Evolutionary conservation across 1,140 invertebrate species (phyloP).

Genomic region (Zaprionus vittiger): DNA sequence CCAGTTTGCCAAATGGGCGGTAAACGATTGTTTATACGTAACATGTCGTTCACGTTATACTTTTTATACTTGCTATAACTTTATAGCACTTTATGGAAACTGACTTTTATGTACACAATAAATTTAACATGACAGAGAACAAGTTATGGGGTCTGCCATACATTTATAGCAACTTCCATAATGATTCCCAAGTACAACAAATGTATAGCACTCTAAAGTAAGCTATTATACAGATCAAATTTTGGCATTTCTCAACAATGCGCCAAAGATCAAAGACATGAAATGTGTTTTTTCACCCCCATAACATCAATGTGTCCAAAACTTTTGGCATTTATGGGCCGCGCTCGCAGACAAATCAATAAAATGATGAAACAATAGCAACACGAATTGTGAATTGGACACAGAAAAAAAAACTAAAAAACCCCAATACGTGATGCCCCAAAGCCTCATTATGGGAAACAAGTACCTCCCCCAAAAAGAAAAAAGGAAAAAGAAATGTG

Average conservation of each 20-base stretch:
- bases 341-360: constrained; percentile 56
- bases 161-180: neutral
- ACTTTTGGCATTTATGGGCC: constrained; percentile 60
- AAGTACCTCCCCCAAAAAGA: constrained; percentile 33
- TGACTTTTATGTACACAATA: neutral
- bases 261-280: constrained; percentile 57
- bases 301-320: constrained; percentile 65
- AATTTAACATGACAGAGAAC: neutral
- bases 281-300: constrained; percentile 61
- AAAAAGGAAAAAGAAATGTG: constrained; percentile 20
- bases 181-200: neutral
- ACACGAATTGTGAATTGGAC: constrained; percentile 16
- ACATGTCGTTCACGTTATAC: neutral
- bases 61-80: neutral
- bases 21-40: neutral
- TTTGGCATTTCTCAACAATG: constrained; percentile 18
- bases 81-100: constrained; percentile 13
- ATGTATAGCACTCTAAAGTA: neutral
- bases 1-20: neutral
- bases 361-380: constrained; percentile 53
- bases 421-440: constrained; percentile 52
- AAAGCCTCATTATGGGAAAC: constrained; percentile 32
- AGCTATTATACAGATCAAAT: neutral
- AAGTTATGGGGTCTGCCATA: neutral
- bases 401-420: constrained; percentile 4